Conservation (phyloP, 1,140 invertebrate genomes). For the Microplitis mediator region DNA sequence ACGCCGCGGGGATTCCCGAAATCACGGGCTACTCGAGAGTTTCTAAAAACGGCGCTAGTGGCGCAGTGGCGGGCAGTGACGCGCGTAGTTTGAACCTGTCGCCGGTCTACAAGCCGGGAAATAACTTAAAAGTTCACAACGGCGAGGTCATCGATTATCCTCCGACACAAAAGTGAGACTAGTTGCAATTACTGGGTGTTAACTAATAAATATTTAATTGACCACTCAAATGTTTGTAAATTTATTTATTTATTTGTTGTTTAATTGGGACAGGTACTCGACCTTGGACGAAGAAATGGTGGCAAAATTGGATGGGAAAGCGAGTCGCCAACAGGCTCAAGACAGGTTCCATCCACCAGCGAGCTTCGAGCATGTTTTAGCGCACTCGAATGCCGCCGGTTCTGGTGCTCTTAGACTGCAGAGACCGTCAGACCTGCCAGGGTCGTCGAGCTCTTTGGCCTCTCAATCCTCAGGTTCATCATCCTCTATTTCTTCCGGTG, state of each 20-base stretch:
- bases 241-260: not conserved
- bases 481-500: conserved; percentile 10
- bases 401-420: not conserved
- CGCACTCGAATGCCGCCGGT: conserved; percentile 29
- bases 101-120: conserved; percentile 41
- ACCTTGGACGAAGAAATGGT: conserved; percentile 46
- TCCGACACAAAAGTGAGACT: conserved; percentile 38
- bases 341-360: conserved; percentile 52
- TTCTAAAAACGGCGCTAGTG: conserved; percentile 47
- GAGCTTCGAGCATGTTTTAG: conserved; percentile 38
- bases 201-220: not conserved
- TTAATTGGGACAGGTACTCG: conserved; percentile 42
- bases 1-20: conserved; percentile 33
- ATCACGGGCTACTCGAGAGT: conserved; percentile 51
- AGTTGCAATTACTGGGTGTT: not conserved
- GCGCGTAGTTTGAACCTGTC: conserved; percentile 32
- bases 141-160: conserved; percentile 50
- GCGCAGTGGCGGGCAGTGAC: not conserved
- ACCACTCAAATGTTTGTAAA: not conserved
- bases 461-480: conserved; percentile 21
- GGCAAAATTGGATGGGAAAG: conserved; percentile 36
- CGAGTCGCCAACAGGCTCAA: conserved; percentile 39
- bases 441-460: not conserved
- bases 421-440: not conserved
- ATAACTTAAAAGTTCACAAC: conserved; percentile 34